Percentiles rank a stretch among this genome's conserved stretches.
These are phyloP conservation scores for Cheilosia scutellata DNA, from an alignment of 2,888 invertebrate genomes.

Conservation along the genomic window DNA sequence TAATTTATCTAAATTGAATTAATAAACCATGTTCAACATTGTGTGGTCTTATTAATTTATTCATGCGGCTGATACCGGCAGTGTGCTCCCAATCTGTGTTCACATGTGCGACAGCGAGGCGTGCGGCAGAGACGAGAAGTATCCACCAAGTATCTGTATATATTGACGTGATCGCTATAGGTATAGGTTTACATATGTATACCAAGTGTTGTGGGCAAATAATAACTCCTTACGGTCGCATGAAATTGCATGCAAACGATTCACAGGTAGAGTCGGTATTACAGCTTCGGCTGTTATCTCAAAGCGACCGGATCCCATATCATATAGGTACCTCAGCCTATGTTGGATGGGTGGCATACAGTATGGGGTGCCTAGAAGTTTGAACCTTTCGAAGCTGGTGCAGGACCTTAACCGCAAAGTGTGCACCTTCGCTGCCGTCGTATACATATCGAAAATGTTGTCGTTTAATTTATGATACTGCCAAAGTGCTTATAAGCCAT, in stretches of 20 bases:
- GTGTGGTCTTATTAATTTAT: slow-evolving; percentile 82
- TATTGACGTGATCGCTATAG: slow-evolving; percentile 56
- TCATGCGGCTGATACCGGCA: slow-evolving; percentile 77
- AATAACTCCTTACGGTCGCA: slow-evolving; percentile 37
- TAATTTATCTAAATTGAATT: slow-evolving; percentile 85
- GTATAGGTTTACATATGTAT: not conserved
- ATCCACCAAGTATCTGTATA: slow-evolving; percentile 37
- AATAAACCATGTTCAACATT: slow-evolving; percentile 84
- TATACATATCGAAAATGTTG: slow-evolving; percentile 49
- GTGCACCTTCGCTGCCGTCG: slow-evolving; percentile 23
- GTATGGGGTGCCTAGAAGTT: slow-evolving; percentile 10
- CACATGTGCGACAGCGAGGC: slow-evolving; percentile 11
- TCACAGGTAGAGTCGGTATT: slow-evolving; percentile 13
- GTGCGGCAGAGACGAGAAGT: slow-evolving; percentile 15
- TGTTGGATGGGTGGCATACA: slow-evolving; percentile 4
- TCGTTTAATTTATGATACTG: slow-evolving; percentile 63
- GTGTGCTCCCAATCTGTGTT: slow-evolving; percentile 62
- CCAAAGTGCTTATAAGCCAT: slow-evolving; percentile 66
- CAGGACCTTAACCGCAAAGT: slow-evolving; percentile 48
- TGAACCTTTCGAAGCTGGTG: slow-evolving; percentile 53
- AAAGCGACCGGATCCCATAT: slow-evolving; percentile 42
- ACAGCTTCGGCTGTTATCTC: slow-evolving; percentile 44
- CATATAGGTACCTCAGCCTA: not conserved
- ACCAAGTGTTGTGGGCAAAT: slow-evolving; percentile 58
- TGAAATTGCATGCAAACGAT: slow-evolving; percentile 64